Evolutionary conservation across 37 sponge, comb jelly and placozoan genomes (phyloP).

Genomic region (Theonella swinhoei): DNA sequence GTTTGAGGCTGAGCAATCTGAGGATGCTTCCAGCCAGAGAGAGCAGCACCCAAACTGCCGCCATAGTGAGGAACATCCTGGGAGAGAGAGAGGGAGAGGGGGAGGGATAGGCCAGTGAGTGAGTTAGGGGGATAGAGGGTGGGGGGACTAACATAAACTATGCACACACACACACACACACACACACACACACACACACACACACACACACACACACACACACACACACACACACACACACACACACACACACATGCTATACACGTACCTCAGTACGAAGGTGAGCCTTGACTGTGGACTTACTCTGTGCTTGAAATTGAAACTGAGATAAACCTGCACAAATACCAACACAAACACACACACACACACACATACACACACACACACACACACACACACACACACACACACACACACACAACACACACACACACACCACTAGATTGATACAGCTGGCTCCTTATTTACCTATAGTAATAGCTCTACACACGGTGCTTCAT

Average conservation of each 20-base stretch:
- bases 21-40: slow-evolving; percentile 38
- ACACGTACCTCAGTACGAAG: background rate
- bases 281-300: background rate
- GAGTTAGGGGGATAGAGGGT: background rate
- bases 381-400: slow-evolving; percentile 1
- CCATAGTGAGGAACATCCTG: slow-evolving; percentile 47
- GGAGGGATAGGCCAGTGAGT: background rate
- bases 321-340: slow-evolving; percentile 31
- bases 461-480: no score
- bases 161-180: no score
- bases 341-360: slow-evolving; percentile 22
- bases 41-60: slow-evolving; percentile 58
- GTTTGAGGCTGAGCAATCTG: slow-evolving; percentile 50
- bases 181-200: no score
- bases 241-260: no score
- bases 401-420: no score
- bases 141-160: background rate
- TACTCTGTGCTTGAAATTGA: slow-evolving; percentile 5
- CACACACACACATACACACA: background rate
- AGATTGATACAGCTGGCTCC: no score
- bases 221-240: no score
- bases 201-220: no score
- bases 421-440: no score
- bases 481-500: no score
- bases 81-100: background rate